Evolutionary conservation across 2,113 vertebrate genomes (phyloP).

Genomic region (Lontra canadensis): DNA sequence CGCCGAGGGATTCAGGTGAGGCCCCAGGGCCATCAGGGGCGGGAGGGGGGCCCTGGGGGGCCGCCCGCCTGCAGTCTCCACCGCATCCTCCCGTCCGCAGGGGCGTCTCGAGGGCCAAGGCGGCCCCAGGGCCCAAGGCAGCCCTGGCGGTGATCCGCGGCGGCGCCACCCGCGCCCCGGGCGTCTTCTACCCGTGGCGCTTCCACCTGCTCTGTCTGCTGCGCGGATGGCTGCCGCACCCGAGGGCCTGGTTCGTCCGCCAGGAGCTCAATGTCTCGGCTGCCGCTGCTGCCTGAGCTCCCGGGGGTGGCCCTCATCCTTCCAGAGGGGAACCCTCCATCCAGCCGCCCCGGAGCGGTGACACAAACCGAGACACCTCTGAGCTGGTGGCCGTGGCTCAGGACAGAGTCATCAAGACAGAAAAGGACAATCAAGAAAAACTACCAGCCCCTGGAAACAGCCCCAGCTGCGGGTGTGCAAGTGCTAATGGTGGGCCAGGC

Average conservation of each 20-base stretch:
- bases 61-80: neutral
- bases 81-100: neutral
- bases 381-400: neutral
- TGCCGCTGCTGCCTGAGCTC: neutral
- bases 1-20: constrained; percentile 85
- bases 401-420: neutral
- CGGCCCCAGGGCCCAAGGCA: constrained; percentile 84
- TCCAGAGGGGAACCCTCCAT: neutral
- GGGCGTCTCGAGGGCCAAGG: neutral
- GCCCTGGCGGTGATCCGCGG: constrained; percentile 87
- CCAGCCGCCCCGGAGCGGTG: rapidly evolving
- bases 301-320: neutral
- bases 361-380: neutral
- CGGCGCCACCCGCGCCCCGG: constrained; percentile 78
- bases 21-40: neutral
- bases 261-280: constrained; percentile 82
- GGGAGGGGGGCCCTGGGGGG: neutral
- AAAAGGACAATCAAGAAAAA: neutral
- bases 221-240: constrained; percentile 84
- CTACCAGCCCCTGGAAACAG: neutral
- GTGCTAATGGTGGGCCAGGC: neutral
- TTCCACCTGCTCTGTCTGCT: constrained; percentile 63
- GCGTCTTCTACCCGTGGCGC: constrained; percentile 89
- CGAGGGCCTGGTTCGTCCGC: constrained; percentile 74
- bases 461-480: neutral